Conservation (phyloP, 2,113 vertebrate genomes). For the Rhombomys opimus region DNA sequence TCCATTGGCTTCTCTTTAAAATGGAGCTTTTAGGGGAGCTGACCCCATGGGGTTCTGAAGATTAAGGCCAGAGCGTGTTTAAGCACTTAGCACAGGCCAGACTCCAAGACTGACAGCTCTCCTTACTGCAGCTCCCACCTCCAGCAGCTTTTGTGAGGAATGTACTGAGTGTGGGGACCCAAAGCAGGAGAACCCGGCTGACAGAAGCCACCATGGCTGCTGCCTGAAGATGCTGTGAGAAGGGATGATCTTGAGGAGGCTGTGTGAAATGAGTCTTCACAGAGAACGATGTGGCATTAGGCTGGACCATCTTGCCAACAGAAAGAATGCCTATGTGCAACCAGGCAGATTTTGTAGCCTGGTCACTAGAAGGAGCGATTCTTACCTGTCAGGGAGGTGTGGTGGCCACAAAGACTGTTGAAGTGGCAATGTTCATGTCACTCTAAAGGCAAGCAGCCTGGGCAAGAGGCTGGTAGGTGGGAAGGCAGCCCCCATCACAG, state of each 20-base stretch:
- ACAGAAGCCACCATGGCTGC: neutral
- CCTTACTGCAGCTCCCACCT: neutral
- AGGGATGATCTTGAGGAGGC: accelerated
- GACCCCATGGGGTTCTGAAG: neutral
- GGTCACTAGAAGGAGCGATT: neutral
- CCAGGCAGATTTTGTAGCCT: neutral
- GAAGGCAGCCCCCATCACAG: neutral
- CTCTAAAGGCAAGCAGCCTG: neutral
- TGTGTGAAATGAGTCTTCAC: constrained; percentile 25
- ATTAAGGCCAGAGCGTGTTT: neutral
- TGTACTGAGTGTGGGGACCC: neutral
- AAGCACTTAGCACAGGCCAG: neutral
- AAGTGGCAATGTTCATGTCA: neutral
- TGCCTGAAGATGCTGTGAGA: neutral
- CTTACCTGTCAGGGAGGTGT: neutral
- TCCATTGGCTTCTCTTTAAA: constrained; percentile 46
- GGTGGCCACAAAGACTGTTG: neutral
- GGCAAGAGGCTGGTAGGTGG: neutral
- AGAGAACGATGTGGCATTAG: constrained; percentile 15
- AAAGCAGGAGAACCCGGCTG: neutral
- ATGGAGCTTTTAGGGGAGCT: constrained; percentile 17
- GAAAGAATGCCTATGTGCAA: neutral
- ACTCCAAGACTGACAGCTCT: neutral
- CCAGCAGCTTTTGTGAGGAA: constrained; percentile 3
- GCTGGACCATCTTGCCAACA: neutral